These are phyloP conservation scores for Cryptotermes secundus DNA, from an alignment of 1,140 invertebrate genomes.

Conservation along the genomic window DNA sequence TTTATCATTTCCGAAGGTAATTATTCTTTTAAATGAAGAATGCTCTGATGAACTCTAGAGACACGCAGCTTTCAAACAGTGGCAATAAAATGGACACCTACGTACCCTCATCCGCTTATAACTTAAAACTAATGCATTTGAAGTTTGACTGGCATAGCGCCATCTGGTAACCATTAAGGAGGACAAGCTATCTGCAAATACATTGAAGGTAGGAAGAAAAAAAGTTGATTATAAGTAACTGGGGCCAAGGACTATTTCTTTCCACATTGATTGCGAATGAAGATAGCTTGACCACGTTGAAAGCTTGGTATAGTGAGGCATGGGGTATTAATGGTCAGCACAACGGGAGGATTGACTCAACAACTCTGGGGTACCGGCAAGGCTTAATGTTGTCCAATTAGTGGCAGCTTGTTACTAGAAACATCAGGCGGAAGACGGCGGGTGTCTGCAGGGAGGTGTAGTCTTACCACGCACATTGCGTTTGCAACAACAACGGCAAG, in stretches of 20 bases:
- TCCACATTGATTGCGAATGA: not conserved
- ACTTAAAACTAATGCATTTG: not conserved
- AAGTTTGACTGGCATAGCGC: not conserved
- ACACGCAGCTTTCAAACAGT: not conserved
- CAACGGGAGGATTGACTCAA: no score
- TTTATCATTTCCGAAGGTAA: not conserved
- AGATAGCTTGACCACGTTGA: not conserved
- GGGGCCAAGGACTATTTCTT: not conserved
- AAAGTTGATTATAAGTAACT: not conserved
- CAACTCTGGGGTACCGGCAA: no score
- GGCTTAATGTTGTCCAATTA: not conserved
- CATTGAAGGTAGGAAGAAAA: no score
- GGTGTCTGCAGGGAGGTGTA: not conserved
- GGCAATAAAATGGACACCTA: not conserved
- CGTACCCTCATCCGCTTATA: not conserved
- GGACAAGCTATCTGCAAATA: not conserved
- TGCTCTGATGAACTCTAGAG: not conserved
- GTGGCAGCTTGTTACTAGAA: not conserved
- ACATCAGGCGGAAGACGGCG: not conserved
- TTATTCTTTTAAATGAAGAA: not conserved
- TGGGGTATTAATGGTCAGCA: not conserved
- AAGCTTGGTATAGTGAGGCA: not conserved
- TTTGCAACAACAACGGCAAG: no score
- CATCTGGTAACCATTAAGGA: not conserved
- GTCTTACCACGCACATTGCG: not conserved